These are phyloP conservation scores for Phyllotreta striolata DNA, from an alignment of 2,888 invertebrate species.

Conservation along the genomic window DNA sequence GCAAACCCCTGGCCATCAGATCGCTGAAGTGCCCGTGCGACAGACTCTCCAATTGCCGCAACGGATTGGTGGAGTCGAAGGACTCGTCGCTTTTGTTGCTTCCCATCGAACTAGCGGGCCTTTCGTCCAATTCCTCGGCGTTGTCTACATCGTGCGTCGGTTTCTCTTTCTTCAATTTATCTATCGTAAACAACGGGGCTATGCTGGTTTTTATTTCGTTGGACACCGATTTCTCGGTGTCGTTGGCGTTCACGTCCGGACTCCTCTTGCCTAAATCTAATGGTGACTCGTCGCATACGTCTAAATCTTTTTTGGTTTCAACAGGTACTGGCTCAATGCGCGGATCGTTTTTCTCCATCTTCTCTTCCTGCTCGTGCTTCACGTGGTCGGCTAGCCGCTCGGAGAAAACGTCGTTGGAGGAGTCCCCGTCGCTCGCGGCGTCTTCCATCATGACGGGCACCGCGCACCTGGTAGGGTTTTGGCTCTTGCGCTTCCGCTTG, in stretches of 20 bases:
- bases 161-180: slow-evolving; percentile 61
- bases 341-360: slow-evolving; percentile 36
- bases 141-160: slow-evolving; percentile 50
- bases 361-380: slow-evolving; percentile 43
- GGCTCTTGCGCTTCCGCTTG: slow-evolving; percentile 86
- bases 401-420: slow-evolving; percentile 65
- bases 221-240: slow-evolving; percentile 54
- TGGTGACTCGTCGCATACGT: slow-evolving; percentile 54
- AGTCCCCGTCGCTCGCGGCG: slow-evolving; percentile 68
- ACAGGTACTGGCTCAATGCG: slow-evolving; percentile 43
- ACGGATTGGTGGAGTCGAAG: slow-evolving; percentile 72
- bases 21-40: slow-evolving; percentile 80
- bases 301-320: slow-evolving; percentile 40
- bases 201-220: slow-evolving; percentile 60
- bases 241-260: slow-evolving; percentile 60
- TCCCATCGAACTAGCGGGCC: slow-evolving; percentile 65
- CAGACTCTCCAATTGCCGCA: slow-evolving; percentile 80
- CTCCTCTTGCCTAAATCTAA: slow-evolving; percentile 62
- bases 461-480: slow-evolving; percentile 86
- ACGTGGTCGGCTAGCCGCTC: slow-evolving; percentile 49
- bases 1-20: slow-evolving; percentile 59
- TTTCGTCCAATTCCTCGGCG: slow-evolving; percentile 58
- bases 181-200: slow-evolving; percentile 58
- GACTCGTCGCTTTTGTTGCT: slow-evolving; percentile 68
- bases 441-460: slow-evolving; percentile 65